Base-by-base conservation (phyloP, 1,140 invertebrate species). In the Formica exsecta region DNA sequence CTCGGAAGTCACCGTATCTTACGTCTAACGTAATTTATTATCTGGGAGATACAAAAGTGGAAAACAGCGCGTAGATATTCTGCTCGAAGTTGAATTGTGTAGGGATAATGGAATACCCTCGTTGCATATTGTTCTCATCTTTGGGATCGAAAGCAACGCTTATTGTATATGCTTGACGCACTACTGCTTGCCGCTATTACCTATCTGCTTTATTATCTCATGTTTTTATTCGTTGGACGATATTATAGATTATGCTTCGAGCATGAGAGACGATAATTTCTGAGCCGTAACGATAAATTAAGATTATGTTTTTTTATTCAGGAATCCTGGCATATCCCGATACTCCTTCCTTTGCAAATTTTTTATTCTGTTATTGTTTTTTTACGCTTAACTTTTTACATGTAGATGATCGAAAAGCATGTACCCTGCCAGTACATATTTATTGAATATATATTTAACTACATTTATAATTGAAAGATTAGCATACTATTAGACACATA, bases 381-480 rank as follows among this genome's bases (percentile, higher is more conserved):
- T 61, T 54, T 85, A 79, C 32, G 84, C 71, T 88, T 88, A 59
- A 77, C 25, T 86, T 79, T 51, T 86, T 86, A 77, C 48, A 32
- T 77, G 19, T 66, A 86, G 59, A 85, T 51, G 61, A 7, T 81
- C 41, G 29, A 62, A 54, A 61, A 87, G 87, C 89, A 90, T 91
- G 87, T 84, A 80, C 54, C 61, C 71, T 89, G 54, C 71, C 66
- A 88, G 64, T 79, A 65, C 76, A 62, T 38, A 68, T 75, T 81
- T 75, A 44, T 38, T 9, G 61, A 29, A 11, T 32, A 51, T 51
- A 51, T 29, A 76, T 22, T 22, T 22, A 22, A 65, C 0, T 3
- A 32, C n/a, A 59, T 64, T 59, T 68, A 44, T 59, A 29, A 59
- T 70, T 41, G 13, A 11, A 57, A 41, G 5, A 32, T 54, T 36